Evolutionary conservation across 2,797 vertebrate species (phyloP), one percentile per base, ranked within the genome.

Genomic region (Lepilemur ruficaudatus): DNA sequence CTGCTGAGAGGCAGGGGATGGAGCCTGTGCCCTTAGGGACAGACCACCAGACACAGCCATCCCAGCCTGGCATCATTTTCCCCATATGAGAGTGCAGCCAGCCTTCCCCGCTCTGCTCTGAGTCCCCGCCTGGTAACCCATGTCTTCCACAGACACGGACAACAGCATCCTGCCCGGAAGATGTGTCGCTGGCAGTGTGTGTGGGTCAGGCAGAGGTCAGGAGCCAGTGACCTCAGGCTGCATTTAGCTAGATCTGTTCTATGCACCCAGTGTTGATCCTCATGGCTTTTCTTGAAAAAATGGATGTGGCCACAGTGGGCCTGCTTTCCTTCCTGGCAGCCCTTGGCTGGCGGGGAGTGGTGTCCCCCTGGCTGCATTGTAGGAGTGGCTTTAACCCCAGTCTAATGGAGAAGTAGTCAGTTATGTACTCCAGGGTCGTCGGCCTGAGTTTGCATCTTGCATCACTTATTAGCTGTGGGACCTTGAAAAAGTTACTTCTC

Each of bases 401-500:
- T 8, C 13, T 83, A 25, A 63, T 5, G 22, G 22, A 72, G 50
- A 83, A 73, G 52, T 15, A 17, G 13, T 50, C 38, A 22, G 43
- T 41, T n/a, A 46, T 23, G 30, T n/a, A 35, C 48, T 79, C 28
- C n/a, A 61, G 82, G 35, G 28, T 69, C 61, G 7, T n/a, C 4
- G 11, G 14, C 32, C 22, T 1, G 12, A 28, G 5, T 46, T 72
- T 61, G 81, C 67, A n/a, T 76, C 76, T 79, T 84, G 22, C 41
- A 43, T 70, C 43, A 11, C 41, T 81, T 32, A 43, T 57, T 78
- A 70, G 70, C 73, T 46, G 46, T 59, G 30, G 17, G 38, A 48
- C n/a, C 38, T 46, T 75, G 84, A 84, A 72, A 61, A 79, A 46
- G 57, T 50, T 63, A 59, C 52, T 89, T 70, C 28, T 69, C 30